Evolutionary conservation across 2,797 vertebrate species (phyloP).

Genomic region (Phataginus tricuspis): DNA sequence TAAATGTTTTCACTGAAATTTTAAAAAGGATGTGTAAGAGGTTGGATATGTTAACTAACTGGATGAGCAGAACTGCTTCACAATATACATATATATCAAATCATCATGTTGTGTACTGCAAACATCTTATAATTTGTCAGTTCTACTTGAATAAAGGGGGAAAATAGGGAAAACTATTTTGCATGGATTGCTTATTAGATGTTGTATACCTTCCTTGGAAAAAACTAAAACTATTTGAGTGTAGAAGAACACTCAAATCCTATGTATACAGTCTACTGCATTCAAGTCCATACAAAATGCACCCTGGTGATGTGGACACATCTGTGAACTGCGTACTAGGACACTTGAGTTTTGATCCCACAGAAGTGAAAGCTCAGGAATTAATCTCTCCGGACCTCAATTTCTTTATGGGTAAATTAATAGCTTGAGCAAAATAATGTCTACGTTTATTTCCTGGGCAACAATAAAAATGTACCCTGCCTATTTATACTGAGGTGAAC

Average conservation of each 20-base stretch:
- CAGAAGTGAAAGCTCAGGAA: neutral
- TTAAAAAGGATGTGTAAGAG: too few relatives aligned
- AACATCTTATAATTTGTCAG: too few relatives aligned
- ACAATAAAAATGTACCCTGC: neutral
- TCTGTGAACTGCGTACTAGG: neutral
- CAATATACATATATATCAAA: too few relatives aligned
- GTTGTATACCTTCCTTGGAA: neutral
- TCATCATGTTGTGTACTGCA: too few relatives aligned
- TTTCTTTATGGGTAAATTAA: neutral
- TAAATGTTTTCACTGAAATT: too few relatives aligned
- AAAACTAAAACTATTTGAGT: neutral
- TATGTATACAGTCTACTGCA: neutral
- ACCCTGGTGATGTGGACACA: neutral
- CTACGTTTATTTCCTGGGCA: neutral
- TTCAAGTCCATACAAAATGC: neutral
- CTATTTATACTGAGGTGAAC: neutral
- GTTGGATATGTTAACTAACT: too few relatives aligned
- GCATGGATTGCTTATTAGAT: neutral
- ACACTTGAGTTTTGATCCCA: neutral
- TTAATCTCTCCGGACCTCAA: neutral
- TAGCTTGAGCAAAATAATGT: neutral
- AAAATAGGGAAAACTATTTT: too few relatives aligned
- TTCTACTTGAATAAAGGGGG: too few relatives aligned
- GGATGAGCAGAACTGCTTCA: too few relatives aligned
- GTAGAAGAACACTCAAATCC: neutral